A percentile compares a stretch with the other conserved stretches of the same genome.
Evolutionary conservation across 2,888 invertebrate genomes (phyloP).

Genomic region (Ypsolopha scabrella): DNA sequence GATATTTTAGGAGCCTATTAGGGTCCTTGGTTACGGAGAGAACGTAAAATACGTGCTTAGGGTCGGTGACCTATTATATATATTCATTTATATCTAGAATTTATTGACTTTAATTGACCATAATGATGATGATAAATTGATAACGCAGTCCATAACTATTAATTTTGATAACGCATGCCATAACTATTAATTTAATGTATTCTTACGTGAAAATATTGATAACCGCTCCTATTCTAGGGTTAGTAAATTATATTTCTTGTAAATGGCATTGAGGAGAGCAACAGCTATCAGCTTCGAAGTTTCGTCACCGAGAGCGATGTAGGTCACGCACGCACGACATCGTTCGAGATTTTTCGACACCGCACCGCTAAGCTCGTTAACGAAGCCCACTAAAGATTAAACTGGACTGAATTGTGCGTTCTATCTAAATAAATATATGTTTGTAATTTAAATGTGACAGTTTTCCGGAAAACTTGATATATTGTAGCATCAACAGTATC

Average conservation of each 20-base stretch:
- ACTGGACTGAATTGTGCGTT: not conserved
- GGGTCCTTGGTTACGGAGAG: not conserved
- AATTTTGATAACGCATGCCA: no score
- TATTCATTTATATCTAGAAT: not conserved
- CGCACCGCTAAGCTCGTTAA: slow-evolving; percentile 12
- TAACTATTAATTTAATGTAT: no score
- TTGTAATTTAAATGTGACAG: not conserved
- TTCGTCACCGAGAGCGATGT: slow-evolving; percentile 42
- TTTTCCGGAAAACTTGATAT: not conserved
- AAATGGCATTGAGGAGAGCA: not conserved
- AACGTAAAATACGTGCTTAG: not conserved
- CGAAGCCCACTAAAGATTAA: not conserved
- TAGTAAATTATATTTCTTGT: not conserved
- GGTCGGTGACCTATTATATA: not conserved
- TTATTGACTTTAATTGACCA: not conserved
- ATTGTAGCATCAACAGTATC: not conserved
- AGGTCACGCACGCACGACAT: slow-evolving; percentile 35
- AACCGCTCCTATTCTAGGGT: no score
- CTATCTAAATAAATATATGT: not conserved
- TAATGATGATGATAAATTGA: no score
- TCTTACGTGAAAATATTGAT: no score
- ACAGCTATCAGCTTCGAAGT: slow-evolving; percentile 21
- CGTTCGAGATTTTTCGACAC: slow-evolving; percentile 44
- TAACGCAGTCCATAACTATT: no score
- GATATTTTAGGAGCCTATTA: not conserved